Evolutionary conservation across 30 jellyfish, hydroid and myxozoan species (phyloP), one percentile per base, ranked within the genome.

Genomic region (Pelagia noctiluca): DNA sequence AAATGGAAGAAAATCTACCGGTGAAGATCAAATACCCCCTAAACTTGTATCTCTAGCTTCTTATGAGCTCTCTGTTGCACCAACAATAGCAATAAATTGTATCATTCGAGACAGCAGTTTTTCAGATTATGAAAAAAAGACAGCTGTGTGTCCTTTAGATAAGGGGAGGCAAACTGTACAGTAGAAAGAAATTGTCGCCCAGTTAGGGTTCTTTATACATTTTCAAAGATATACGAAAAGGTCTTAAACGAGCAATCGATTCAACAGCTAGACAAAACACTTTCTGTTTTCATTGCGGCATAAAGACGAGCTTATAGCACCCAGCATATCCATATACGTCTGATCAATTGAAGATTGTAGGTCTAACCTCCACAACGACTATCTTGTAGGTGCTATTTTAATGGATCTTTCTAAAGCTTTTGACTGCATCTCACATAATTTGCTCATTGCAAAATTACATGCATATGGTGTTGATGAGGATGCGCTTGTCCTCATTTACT

Each of bases 321-420:
- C 83, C 83, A 71, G 7, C 80, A 67, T 33, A 62, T 67, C 7
- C 24, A 32, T 18, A 33, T 1, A 67, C 80, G 46, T 2, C 7
- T 67, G 80, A n/a, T 16, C 16, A 16, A 71, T 42, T 3, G 83
- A 37, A 37, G 83, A 71, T 37, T 71, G 83, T 37, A 71, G 69
- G 83, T 35, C 83, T 71, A 36, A 71, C 66, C 83, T 71, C 28
- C 68, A 71, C 66, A 71, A 71, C 42, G 83, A 71, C 35, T 35
- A 18, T 23, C 68, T 71, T 33, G 83, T 34, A 37, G 83, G 68
- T 1, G 68, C 83, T 30, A 35, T 42, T 46, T 61, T 34, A 23
- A 37, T 71, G 83, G 69, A 71, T 42, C 83, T 42, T 71, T 34
- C 68, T 33, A 11, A 63, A 63, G 47, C 5, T 47, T 63, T 63